A percentile compares a stretch with the other conserved stretches of the same genome.
phyloP scores from a whole-genome alignment of 2,888 invertebrate genomes.

The Aleiodes testaceus region DNA sequence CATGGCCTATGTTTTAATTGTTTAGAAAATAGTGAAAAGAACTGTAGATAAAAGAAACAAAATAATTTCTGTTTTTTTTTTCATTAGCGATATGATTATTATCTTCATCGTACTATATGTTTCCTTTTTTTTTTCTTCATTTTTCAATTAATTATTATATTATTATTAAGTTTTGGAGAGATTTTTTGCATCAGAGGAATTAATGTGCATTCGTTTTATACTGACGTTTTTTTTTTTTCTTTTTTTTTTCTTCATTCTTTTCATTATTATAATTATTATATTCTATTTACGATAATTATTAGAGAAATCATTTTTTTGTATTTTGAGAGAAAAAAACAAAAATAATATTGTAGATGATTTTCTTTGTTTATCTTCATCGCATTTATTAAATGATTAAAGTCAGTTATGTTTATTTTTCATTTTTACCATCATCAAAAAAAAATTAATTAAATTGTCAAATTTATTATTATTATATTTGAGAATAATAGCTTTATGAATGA shows the following conservation, averaged over 20 bases:
- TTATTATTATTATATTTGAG: too few relatives aligned
- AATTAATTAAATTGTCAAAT: slow-evolving; percentile 38
- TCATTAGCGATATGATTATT: slow-evolving; percentile 51
- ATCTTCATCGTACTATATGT: slow-evolving; percentile 42
- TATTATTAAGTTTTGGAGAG: slow-evolving; percentile 63
- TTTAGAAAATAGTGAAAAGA: slow-evolving; percentile 31
- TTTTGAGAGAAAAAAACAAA: slow-evolving; percentile 26
- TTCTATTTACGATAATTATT: slow-evolving; percentile 43
- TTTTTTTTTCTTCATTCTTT: slow-evolving; percentile 27
- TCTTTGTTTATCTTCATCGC: slow-evolving; percentile 46
- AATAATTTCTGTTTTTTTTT: slow-evolving; percentile 58
- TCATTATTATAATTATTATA: slow-evolving; percentile 49
- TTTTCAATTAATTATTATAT: slow-evolving; percentile 56
- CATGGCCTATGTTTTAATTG: slow-evolving; percentile 36
- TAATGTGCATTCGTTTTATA: slow-evolving; percentile 60
- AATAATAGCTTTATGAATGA: too few relatives aligned
- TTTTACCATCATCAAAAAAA: not conserved
- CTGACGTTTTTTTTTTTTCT: slow-evolving; percentile 48
- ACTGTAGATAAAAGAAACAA: slow-evolving; percentile 33
- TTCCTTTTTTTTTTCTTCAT: slow-evolving; percentile 28
- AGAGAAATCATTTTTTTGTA: slow-evolving; percentile 44
- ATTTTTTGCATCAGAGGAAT: slow-evolving; percentile 57
- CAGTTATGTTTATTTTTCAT: slow-evolving; percentile 4
- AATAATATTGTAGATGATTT: slow-evolving; percentile 54
- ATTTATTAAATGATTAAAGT: slow-evolving; percentile 32